Percentiles rank a stretch among this genome's conserved stretches.
These are phyloP conservation scores for Hylia prasina DNA, from an alignment of 2,113 vertebrate genomes.

Conservation along the genomic window DNA sequence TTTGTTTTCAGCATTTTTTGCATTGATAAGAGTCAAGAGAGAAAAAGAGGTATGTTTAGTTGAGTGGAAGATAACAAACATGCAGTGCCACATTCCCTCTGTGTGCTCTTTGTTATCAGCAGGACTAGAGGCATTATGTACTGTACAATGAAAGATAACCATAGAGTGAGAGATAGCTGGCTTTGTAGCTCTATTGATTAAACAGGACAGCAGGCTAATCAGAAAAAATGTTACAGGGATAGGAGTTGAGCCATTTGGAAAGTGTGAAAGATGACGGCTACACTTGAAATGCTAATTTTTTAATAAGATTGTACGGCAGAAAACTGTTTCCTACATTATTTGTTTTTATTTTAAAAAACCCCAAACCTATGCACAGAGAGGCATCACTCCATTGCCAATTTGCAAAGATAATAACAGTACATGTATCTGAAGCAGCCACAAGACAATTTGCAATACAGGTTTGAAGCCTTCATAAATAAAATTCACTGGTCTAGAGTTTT, in stretches of 20 bases:
- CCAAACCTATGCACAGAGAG: not conserved
- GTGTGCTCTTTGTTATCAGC: slow-evolving; percentile 62
- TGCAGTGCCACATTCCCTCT: slow-evolving; percentile 42
- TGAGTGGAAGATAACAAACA: slow-evolving; percentile 60
- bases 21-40: slow-evolving; percentile 45
- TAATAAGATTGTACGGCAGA: not conserved
- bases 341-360: not conserved
- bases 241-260: slow-evolving; percentile 3
- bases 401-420: not conserved
- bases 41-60: slow-evolving; percentile 49
- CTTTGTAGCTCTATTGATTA: slow-evolving; percentile 65
- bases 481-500: not conserved
- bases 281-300: slow-evolving; percentile 38
- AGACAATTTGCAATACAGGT: not conserved
- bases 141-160: slow-evolving; percentile 66
- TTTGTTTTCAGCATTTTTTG: slow-evolving; percentile 42
- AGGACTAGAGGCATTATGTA: slow-evolving; percentile 46
- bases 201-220: slow-evolving; percentile 62
- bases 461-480: not conserved
- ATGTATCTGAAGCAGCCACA: not conserved
- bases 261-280: slow-evolving; percentile 16
- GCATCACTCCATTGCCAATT: not conserved
- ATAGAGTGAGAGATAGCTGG: slow-evolving; percentile 53
- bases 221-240: slow-evolving; percentile 32
- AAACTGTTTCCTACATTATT: not conserved